phyloP scores from a whole-genome alignment of 2,797 vertebrate species.

The Oreochromis mossambicus region DNA sequence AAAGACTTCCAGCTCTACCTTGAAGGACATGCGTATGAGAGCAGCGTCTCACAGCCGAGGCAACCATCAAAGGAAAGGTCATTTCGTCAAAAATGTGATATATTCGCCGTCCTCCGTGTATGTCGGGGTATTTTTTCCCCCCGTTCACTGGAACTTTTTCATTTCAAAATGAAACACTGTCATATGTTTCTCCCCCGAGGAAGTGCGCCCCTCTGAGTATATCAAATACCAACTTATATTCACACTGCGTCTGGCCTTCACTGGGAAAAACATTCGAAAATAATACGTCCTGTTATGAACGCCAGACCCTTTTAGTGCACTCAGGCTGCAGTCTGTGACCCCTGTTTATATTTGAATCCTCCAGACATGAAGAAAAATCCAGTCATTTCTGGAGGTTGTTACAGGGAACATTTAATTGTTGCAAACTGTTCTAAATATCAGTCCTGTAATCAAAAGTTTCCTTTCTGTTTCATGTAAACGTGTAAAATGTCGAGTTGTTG shows the following conservation, averaged over 20 bases:
- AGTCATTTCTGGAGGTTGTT: background rate
- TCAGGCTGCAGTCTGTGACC: background rate
- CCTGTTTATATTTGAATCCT: background rate
- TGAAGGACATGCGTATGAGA: background rate
- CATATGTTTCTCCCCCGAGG: background rate
- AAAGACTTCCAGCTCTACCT: background rate
- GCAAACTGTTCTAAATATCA: background rate
- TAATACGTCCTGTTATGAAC: slow-evolving; percentile 19
- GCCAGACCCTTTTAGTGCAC: background rate
- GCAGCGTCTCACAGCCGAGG: background rate
- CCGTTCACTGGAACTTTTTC: slow-evolving; percentile 13
- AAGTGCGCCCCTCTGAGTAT: background rate
- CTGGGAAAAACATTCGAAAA: background rate
- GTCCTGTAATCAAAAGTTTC: background rate
- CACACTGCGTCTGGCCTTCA: background rate
- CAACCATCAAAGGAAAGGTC: slow-evolving; percentile 16
- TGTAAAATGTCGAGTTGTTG: background rate
- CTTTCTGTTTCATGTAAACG: background rate
- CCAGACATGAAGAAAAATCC: background rate
- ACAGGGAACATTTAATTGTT: background rate
- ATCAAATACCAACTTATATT: slow-evolving; percentile 14
- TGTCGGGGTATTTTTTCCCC: background rate
- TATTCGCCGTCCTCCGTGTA: background rate
- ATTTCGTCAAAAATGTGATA: background rate
- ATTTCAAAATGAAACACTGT: slow-evolving; percentile 27